Base-by-base conservation (phyloP, 2,797 vertebrate species). In the Gymnothorax reevesii region DNA sequence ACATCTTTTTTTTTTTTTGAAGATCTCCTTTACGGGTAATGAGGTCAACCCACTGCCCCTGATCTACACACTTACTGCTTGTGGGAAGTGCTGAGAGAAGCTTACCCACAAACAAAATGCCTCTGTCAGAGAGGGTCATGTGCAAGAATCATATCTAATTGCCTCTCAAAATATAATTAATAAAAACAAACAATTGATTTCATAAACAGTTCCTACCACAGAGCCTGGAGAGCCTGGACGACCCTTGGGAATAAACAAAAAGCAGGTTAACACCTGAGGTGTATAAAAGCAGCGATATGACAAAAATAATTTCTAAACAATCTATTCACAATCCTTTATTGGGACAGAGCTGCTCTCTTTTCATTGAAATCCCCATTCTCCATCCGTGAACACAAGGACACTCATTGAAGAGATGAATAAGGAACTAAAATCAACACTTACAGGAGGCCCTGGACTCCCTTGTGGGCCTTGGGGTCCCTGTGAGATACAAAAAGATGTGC, bases 401-500 rank as follows among this genome's bases (percentile, higher is more conserved):
- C 12, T 13, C 7, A 12, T 79, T 8, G 69, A 17, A 84, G 13
- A 84, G 22, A 87, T 2, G 54, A 57, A 71, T 17, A 33, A 85
- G 64, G 17, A 82, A 42, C 25, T 62, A 12, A 49, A 42, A 83
- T 57, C n/a, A 20, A 77, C 80, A 96, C 97, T 97, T 94, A 99
- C 98, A 91, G 95, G 97, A 88, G 94, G 97, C 66, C 98, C 98
- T 89, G 97, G 95, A 89, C 88, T 95, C 88, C 98, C 98, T 88
- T 90, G 94, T 75, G 94, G 96, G 91, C 98, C 98, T 93, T 96
- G 98, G 90, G 97, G 98, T 64, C 98, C 98, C 98, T 99, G 90
- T 75, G 90, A 93, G 33, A 93, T 89, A 92, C 1, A 64, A 82
- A 95, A 66, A 92, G 2, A 93, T 90, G 89, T 87, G 87, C 79